phyloP scores from a whole-genome alignment of 2,113 vertebrate species.

The Taxidea taxus region DNA sequence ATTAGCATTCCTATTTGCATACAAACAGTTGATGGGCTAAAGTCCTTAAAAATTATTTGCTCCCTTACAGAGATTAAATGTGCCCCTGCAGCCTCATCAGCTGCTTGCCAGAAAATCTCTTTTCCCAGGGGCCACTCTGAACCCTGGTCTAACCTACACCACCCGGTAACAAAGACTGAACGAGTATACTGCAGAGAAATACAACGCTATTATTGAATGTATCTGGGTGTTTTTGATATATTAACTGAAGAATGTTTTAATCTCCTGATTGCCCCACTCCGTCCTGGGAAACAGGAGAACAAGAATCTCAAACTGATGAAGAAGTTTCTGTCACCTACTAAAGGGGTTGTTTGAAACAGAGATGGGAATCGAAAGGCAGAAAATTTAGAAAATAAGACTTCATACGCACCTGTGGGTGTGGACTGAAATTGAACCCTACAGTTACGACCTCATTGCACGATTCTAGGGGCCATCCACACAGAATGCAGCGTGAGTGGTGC shows the following conservation, averaged over 20 bases:
- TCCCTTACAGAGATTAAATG: not conserved
- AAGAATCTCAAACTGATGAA: not conserved
- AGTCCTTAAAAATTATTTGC: conserved; percentile 19
- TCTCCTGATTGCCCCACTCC: not conserved
- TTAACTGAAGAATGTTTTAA: not conserved
- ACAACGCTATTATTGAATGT: not conserved
- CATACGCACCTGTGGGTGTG: not conserved
- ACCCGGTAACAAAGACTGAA: not conserved
- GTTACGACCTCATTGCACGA: not conserved
- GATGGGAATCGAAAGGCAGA: not conserved
- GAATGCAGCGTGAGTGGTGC: not conserved
- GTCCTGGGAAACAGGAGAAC: not conserved
- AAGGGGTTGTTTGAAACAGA: conserved; percentile 8
- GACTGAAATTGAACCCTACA: not conserved
- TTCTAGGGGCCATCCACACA: not conserved
- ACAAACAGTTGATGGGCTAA: conserved; percentile 8
- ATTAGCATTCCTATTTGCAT: conserved; percentile 47
- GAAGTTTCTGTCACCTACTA: not conserved
- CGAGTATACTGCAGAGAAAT: not conserved
- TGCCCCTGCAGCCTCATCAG: not conserved
- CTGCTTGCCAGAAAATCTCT: not conserved
- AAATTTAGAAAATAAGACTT: not conserved
- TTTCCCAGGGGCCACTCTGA: not conserved
- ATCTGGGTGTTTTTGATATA: not conserved
- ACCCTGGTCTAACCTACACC: not conserved